Evolutionary conservation across 2,888 invertebrate genomes (phyloP).

Genomic region (Escarpia spicata): DNA sequence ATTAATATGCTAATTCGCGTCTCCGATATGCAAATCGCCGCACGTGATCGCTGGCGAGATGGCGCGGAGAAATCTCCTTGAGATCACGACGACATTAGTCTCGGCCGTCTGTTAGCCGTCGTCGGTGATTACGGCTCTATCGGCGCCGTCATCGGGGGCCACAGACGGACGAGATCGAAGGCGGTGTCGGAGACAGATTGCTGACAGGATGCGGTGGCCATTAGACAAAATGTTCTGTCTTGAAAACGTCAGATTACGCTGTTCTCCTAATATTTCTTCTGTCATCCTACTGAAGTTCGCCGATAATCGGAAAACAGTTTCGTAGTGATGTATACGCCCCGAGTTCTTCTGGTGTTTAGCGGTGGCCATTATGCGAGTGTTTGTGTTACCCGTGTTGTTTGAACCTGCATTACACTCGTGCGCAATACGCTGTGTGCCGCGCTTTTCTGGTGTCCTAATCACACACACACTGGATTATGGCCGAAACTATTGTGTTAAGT

Average conservation of each 20-base stretch:
- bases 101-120: constrained; percentile 4
- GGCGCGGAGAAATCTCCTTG: constrained; percentile 13
- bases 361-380: not conserved
- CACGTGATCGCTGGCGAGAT: constrained; percentile 5
- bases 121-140: constrained; percentile 13
- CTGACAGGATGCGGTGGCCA: not conserved
- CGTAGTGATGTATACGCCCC: not conserved
- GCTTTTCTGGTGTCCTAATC: too few relatives aligned
- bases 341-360: not conserved
- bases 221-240: not conserved
- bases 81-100: not conserved
- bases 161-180: not conserved
- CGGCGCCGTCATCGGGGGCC: not conserved
- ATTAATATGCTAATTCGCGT: constrained; percentile 12
- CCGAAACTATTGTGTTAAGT: too few relatives aligned
- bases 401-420: too few relatives aligned
- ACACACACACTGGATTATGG: too few relatives aligned
- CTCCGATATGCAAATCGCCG: not conserved
- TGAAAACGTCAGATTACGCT: not conserved
- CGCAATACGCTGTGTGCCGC: too few relatives aligned
- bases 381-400: too few relatives aligned
- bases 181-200: not conserved
- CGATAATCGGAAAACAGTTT: not conserved
- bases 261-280: not conserved
- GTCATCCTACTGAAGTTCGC: not conserved